phyloP scores from a whole-genome alignment of 1,140 invertebrate species.

The Bombus balteatus region DNA sequence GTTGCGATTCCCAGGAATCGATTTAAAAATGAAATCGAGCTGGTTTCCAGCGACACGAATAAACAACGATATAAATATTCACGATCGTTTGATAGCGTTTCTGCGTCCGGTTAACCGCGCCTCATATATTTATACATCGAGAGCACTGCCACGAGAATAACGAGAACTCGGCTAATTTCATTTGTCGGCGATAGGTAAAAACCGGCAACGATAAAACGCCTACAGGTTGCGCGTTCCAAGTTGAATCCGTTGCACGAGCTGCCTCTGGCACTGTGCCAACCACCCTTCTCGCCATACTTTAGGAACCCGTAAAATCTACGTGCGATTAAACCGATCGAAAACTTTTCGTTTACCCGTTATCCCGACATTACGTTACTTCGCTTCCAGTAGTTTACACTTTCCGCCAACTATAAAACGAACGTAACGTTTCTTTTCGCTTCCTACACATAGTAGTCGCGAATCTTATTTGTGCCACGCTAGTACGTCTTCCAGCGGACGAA shows the following conservation, averaged over 20 bases:
- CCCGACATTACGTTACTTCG: background rate
- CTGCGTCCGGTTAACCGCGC: background rate
- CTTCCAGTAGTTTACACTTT: background rate
- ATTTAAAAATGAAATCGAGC: background rate
- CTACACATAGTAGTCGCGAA: accelerated
- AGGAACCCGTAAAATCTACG: background rate
- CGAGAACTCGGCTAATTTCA: slow-evolving; percentile 16
- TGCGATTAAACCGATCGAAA: background rate
- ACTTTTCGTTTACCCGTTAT: background rate
- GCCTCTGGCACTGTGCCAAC: slow-evolving; percentile 5
- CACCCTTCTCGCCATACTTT: background rate
- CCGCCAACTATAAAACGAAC: too few species aligned
- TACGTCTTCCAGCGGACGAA: too few species aligned
- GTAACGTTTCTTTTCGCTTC: too few species aligned
- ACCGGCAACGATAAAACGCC: slow-evolving; percentile 38
- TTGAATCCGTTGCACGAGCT: background rate
- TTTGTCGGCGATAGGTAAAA: slow-evolving; percentile 36
- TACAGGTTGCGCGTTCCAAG: background rate
- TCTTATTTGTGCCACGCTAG: too few species aligned
- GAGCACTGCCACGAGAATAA: too few species aligned
- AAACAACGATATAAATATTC: background rate
- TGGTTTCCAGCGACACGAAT: background rate
- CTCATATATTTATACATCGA: background rate
- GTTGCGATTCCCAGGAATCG: background rate
- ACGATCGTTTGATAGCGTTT: background rate